Base-by-base conservation (phyloP, 2,797 vertebrate genomes). In the Carduelis carduelis region DNA sequence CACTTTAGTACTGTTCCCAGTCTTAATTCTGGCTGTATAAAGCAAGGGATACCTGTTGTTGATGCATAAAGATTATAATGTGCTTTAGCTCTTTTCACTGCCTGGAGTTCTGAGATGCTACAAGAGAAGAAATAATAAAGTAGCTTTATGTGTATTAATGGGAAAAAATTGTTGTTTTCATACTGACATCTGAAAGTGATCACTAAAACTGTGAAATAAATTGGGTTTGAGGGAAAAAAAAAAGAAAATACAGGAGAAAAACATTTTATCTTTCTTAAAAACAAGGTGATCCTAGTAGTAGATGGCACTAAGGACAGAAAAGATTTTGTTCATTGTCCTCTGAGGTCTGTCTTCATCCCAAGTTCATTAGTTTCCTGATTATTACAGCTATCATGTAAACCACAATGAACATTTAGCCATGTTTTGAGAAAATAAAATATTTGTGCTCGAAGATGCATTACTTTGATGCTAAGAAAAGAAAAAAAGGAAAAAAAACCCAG, bases 161-260 rank as follows among this genome's bases (percentile, higher is more conserved):
- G 21, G 22, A 16, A 52, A 28, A 39, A 3, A 30, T 21, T 27
- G 13, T 41, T 9, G 2, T 49, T 87, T 83, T 81, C 23, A 10
- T 72, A 53, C 15, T 61, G 72, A 63, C 16, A 47, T 15, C 12
- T 76, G 44, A 80, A 85, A 80, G 35, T 14, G 8, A 52, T 84
- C 16, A n/a, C 17, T 56, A 28, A 16, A 85, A 27, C 8, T 41
- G 11, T 64, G 49, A 68, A 84, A 64, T 56, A 69, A 89, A 83
- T 32, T 24, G 2, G 7, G 7, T 2, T 2, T 13, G 24, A 9
- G 18, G 2, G 1, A 0, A 2, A 8, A 16, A 28, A 28, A 59
- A 69, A n/a, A 17, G 18, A 59, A 35, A 52, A 43, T 11, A 28
- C 8, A 34, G 15, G 26, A 78, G 26, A 34, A 56, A 83, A 80